Evolutionary conservation across 2,797 vertebrate species (phyloP).

Genomic region (Mormyrops attenuatus): DNA sequence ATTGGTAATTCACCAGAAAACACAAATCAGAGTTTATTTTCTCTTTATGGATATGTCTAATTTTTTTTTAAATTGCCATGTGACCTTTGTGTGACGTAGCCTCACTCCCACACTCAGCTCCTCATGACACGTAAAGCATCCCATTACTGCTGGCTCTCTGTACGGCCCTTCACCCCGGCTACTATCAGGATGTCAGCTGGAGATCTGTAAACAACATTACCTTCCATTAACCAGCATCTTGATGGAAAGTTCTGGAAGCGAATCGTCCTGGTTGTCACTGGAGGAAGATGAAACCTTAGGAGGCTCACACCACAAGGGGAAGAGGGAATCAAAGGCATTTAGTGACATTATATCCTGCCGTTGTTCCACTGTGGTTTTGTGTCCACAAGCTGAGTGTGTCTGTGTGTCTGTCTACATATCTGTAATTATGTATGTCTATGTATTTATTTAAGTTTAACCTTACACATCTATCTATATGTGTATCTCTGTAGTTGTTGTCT

Average conservation of each 20-base stretch:
- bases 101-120: slow-evolving; percentile 19
- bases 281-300: neutral
- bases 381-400: neutral
- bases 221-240: neutral
- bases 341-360: neutral
- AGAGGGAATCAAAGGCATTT: neutral
- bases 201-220: slow-evolving; percentile 17
- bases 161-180: slow-evolving; percentile 23
- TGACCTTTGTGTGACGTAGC: slow-evolving; percentile 13
- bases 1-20: neutral
- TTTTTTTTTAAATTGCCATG: neutral
- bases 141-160: slow-evolving; percentile 20
- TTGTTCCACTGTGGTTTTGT: slow-evolving; percentile 9
- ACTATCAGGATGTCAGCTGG: neutral
- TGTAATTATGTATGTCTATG: neutral
- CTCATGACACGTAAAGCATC: slow-evolving; percentile 23
- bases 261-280: neutral
- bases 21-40: neutral
- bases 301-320: neutral
- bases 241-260: slow-evolving; percentile 1
- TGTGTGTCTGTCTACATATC: slow-evolving; percentile 1
- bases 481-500: neutral
- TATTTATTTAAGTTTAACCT: neutral
- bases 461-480: neutral
- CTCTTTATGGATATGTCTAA: neutral